These are phyloP conservation scores for Drosophila persimilis DNA, from an alignment of 1,140 invertebrate species.

Conservation along the genomic window DNA sequence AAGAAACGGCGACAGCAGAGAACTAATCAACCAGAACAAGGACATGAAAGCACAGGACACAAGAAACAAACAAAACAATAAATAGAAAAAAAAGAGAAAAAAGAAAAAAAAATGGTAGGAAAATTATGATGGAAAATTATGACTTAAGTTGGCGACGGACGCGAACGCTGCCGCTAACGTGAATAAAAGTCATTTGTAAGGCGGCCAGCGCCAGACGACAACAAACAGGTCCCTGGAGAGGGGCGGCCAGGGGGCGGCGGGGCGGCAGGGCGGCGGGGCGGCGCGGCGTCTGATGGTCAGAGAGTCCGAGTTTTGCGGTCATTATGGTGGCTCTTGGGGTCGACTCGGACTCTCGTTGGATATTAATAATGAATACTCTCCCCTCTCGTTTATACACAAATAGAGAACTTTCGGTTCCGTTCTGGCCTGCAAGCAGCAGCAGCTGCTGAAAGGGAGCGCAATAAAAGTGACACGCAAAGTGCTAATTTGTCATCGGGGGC, in stretches of 20 bases:
- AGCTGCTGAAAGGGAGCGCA: constrained; percentile 34
- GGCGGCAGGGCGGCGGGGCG: too few relatives aligned
- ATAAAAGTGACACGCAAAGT: constrained; percentile 55
- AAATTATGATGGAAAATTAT: constrained; percentile 71
- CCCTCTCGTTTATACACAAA: constrained; percentile 1
- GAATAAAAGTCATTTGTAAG: constrained; percentile 70
- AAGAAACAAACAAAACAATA: constrained; percentile 43
- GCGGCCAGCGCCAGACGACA: constrained; percentile 21
- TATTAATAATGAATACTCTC: constrained; percentile 47
- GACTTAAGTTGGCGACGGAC: constrained; percentile 51
- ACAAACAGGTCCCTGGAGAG: neutral
- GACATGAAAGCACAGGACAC: constrained; percentile 29
- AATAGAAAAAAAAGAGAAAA: constrained; percentile 52
- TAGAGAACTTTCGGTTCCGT: constrained; percentile 2
- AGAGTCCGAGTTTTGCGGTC: constrained; percentile 43
- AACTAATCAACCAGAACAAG: constrained; percentile 65
- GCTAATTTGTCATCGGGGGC: constrained; percentile 53
- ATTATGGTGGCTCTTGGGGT: constrained; percentile 19
- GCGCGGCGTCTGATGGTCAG: neutral
- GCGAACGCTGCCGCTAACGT: constrained; percentile 38
- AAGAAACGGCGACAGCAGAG: constrained; percentile 15
- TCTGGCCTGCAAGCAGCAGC: constrained; percentile 16
- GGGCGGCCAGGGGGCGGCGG: too few relatives aligned
- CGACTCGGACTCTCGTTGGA: constrained; percentile 10
- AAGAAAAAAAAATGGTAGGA: constrained; percentile 34